Evolutionary conservation across 2,797 vertebrate species (phyloP).

Genomic region (Mormyrus proboscirostris): DNA sequence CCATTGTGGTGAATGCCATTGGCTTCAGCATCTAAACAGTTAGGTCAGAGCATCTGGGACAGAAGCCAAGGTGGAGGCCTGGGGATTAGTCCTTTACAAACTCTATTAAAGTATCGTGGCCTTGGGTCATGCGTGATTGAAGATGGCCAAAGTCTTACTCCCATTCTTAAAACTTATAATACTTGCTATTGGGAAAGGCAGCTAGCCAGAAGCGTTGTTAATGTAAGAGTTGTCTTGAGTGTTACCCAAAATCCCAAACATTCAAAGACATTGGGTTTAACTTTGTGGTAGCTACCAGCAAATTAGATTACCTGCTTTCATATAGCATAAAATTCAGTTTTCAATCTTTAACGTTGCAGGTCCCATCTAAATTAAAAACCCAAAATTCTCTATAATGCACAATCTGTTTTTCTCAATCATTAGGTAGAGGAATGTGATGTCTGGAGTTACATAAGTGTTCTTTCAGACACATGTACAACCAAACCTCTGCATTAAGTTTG

Average conservation of each 20-base stretch:
- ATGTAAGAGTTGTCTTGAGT: not conserved
- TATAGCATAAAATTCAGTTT: not conserved
- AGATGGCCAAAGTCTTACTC: not conserved
- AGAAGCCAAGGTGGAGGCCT: not conserved
- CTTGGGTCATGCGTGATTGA: constrained; percentile 1
- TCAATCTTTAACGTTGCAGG: not conserved
- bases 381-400: constrained; percentile 15
- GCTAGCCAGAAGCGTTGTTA: not conserved
- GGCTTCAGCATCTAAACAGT: not conserved
- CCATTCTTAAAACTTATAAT: not conserved
- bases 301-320: not conserved
- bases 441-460: constrained; percentile 21
- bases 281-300: not conserved
- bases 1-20: not conserved
- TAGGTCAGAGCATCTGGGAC: not conserved
- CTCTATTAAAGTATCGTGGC: constrained; percentile 2
- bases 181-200: not conserved
- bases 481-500: constrained; percentile 28
- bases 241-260: not conserved
- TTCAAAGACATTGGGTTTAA: not conserved
- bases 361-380: constrained; percentile 33
- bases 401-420: constrained; percentile 27
- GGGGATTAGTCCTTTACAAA: constrained; percentile 2
- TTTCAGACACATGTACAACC: constrained; percentile 27
- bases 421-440: constrained; percentile 32